Conservation (phyloP, 1,140 invertebrate genomes). For the Heterodera carotae region DNA sequence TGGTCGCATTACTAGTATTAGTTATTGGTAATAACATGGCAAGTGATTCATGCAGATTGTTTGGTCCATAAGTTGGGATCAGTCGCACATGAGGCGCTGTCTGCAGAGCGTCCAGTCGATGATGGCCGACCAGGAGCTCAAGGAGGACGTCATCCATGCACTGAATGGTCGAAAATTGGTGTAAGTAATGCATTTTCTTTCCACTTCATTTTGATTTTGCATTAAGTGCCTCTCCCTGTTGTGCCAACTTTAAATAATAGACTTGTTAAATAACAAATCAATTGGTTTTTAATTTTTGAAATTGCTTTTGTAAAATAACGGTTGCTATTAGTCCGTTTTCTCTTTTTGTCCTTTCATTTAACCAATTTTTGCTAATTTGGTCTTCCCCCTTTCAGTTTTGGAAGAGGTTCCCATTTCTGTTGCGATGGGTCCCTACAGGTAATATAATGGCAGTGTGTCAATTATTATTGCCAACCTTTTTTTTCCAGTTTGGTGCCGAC, state of each 20-base stretch:
- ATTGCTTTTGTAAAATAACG: no score
- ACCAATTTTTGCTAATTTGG: constrained; percentile 4
- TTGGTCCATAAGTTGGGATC: constrained; percentile 52
- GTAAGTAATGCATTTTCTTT: no score
- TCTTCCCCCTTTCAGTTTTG: constrained; percentile 41
- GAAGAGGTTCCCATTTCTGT: constrained; percentile 49
- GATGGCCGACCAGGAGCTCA: constrained; percentile 38
- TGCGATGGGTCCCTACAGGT: constrained; percentile 52
- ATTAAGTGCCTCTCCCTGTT: background rate
- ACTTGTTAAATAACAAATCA: background rate
- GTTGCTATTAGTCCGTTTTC: no score
- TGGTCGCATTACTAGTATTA: no score
- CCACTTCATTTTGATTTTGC: no score
- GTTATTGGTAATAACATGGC: no score
- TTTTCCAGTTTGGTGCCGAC: constrained; percentile 50
- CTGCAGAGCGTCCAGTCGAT: constrained; percentile 49
- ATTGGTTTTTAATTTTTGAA: no score
- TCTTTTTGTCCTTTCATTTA: constrained; percentile 4
- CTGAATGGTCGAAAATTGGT: constrained; percentile 43
- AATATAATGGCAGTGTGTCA: background rate
- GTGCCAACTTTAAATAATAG: background rate
- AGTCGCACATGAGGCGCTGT: constrained; percentile 54
- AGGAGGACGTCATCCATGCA: constrained; percentile 36
- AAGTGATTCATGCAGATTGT: no score
- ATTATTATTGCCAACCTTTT: background rate